These are phyloP conservation scores for Aquatica leii DNA, from an alignment of 2,888 invertebrate genomes.

Conservation along the genomic window DNA sequence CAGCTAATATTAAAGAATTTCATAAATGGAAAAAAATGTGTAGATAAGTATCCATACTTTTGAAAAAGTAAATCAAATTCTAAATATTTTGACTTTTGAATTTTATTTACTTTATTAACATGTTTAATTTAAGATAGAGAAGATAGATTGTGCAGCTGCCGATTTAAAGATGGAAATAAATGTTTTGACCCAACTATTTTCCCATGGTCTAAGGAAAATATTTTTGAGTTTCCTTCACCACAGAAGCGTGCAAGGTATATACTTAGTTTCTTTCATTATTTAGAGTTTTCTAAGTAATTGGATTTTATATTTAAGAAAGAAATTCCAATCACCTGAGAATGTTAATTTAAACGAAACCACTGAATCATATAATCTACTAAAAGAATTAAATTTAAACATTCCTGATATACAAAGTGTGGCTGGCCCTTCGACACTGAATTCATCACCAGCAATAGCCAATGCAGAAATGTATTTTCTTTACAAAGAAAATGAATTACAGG, in stretches of 20 bases:
- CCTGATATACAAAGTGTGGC: no score
- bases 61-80: no score
- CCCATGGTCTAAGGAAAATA: background rate
- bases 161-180: background rate
- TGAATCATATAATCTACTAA: no score
- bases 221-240: background rate
- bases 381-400: no score
- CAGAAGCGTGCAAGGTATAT: background rate
- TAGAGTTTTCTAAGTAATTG: no score
- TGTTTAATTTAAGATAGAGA: background rate
- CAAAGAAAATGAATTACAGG: background rate
- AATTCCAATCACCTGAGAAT: no score
- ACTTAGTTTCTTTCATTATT: no score
- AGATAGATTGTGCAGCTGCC: conserved; percentile 8
- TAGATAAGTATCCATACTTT: background rate
- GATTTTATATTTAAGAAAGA: no score
- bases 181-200: background rate
- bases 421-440: background rate
- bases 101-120: background rate
- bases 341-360: no score
- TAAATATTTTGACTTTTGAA: no score
- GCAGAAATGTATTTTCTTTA: background rate
- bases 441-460: background rate
- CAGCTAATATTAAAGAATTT: background rate
- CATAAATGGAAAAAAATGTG: background rate